phyloP scores from a whole-genome alignment of 2,113 vertebrate species.

The Chloroceryle aenea region DNA sequence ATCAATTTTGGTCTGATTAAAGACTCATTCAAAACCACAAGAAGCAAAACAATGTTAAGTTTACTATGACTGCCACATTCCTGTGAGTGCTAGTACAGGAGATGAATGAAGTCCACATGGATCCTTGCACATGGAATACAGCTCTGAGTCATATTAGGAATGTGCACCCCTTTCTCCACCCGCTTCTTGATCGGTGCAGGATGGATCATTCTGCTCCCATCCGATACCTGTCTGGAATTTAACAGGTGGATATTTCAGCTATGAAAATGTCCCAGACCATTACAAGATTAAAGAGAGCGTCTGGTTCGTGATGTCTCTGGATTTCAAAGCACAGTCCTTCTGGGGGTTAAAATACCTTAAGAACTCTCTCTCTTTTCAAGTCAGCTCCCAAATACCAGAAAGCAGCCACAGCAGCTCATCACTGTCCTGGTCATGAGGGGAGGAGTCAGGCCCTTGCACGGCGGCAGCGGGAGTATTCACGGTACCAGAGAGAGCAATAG shows the following conservation, averaged over 20 bases:
- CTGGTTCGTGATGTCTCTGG: neutral
- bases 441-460: neutral
- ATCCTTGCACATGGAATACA: neutral
- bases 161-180: neutral
- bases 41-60: constrained; percentile 52
- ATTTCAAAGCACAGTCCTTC: neutral
- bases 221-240: neutral
- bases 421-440: neutral
- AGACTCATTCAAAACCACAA: constrained; percentile 65
- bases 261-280: neutral
- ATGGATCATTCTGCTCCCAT: neutral
- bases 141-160: constrained; percentile 19
- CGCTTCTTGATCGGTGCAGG: neutral
- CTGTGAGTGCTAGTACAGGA: constrained; percentile 22
- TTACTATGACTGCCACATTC: constrained; percentile 59
- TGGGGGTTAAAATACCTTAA: neutral
- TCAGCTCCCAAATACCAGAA: neutral
- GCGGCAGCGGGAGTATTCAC: neutral
- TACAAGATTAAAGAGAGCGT: neutral
- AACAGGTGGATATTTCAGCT: neutral
- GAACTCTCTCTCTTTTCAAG: neutral
- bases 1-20: constrained; percentile 70
- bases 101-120: constrained; percentile 65
- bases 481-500: neutral
- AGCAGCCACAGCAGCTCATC: neutral